Evolutionary conservation across 2,113 vertebrate species (phyloP), one percentile per base, ranked within the genome.

Genomic region (Eptesicus fuscus): DNA sequence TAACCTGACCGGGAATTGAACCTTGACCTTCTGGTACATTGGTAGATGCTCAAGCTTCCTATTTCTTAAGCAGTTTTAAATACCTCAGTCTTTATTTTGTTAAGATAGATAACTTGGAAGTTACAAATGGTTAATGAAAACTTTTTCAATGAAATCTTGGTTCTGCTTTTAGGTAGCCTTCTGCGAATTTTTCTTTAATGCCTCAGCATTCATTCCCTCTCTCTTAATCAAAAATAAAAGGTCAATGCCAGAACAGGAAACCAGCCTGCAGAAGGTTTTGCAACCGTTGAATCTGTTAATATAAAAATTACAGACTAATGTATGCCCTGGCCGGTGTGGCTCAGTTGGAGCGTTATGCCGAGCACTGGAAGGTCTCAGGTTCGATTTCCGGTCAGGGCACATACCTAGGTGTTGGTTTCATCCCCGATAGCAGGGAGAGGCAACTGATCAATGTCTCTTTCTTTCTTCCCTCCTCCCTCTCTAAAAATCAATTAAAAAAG

Each of bases 71-170:
- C 42, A 70, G 44, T 59, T 91, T 79, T 87, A 79, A 96, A 56
- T 37, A 59, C 32, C 35, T 30, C 49, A 83, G n/a, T 65, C 63
- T 91, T 79, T 90, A 32, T 83, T 88, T 83, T 63, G 53, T 91
- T 83, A 83, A 83, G 82, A 44, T 78, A 18, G 49, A 2, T 79
- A 80, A 79, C 22, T 78, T 83, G 53, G 23, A 78, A n/a, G 49
- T 92, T 90, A 63, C 47, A 95, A 53, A 73, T 83, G 74, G 22
- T 90, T 79, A 85, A 69, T 82, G 78, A 85, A 95, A 95, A 71
- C 40, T 16, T 90, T 59, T 77, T 83, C 88, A 53, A 0, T 90
- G 79, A 94, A 91, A 77, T 77, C 32, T 94, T 80, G 77, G 25
- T 94, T 88, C 37, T 65, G 4, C 71, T 74, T 91, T 93, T 80